Evolutionary conservation across 2,113 vertebrate genomes (phyloP).

Genomic region (Phrynocephalus versicolor): DNA sequence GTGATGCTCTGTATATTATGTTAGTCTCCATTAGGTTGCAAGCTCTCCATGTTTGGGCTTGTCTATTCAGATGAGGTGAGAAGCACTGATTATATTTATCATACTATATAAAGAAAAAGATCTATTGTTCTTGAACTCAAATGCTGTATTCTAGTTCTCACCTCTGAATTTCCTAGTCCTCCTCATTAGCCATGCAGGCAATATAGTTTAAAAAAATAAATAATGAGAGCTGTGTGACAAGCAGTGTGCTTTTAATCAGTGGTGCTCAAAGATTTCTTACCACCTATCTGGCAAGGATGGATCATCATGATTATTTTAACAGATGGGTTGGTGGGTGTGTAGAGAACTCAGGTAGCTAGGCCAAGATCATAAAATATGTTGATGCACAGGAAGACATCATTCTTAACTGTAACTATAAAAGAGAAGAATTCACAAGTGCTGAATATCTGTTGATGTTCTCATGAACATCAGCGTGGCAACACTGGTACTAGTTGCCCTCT

Average conservation of each 20-base stretch:
- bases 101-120: neutral
- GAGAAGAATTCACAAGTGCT: neutral
- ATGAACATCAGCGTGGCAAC: neutral
- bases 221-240: neutral
- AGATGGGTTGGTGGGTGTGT: neutral
- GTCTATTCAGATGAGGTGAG: conserved; percentile 6
- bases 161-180: conserved; percentile 7
- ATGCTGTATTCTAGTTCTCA: neutral
- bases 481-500: neutral
- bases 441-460: neutral
- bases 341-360: neutral
- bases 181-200: conserved; percentile 8
- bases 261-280: neutral
- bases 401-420: neutral
- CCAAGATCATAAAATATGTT: neutral
- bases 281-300: neutral
- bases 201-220: conserved; percentile 15
- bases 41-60: neutral
- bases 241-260: conserved; percentile 4
- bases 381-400: neutral
- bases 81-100: conserved; percentile 19
- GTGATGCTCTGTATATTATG: conserved; percentile 16
- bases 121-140: conserved; percentile 40
- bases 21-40: conserved; percentile 20
- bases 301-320: conserved; percentile 21